Evolutionary conservation across 2,888 invertebrate genomes (phyloP), one percentile per base, ranked within the genome.

Genomic region (Pyrocoelia pectoralis): DNA sequence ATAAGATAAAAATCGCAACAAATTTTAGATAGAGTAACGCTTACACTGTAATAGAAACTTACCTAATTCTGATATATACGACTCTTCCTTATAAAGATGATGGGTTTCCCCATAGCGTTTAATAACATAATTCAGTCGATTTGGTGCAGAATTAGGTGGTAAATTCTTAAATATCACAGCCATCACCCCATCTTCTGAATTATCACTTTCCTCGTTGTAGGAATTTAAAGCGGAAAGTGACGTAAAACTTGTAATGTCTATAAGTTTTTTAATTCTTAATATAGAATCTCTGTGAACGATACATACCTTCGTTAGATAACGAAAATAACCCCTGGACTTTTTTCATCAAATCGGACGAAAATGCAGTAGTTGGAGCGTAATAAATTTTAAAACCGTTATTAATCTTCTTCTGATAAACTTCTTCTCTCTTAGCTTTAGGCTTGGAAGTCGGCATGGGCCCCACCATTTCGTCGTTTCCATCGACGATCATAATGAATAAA

Each of bases 401-500:
- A 4, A 71, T 43, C n/a, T 56, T 67, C 54, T 48, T 29, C 15
- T 59, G 66, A 63, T 63, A 79, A 53, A 69, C 69, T 43, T 51
- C 69, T n/a, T 54, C 29, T 2, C 60, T 60, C 6, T 40, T 13
- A 24, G 50, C 40, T 2, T 40, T 18, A 1, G 71, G 63, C 53
- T 70, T 68, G 63, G 76, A 76, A 2, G n/a, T 75, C 76, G 0
- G 79, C 70, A 13, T n/a, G 70, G 67, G 12, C 69, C 72, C 73
- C 14, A 66, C 69, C n/a, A 81, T 70, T 72, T 79, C 72, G n/a
- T 77, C 74, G 65, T 80, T 68, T 14, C 70, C 76, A 68, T 77
- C 79, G 12, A 78, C 77, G n/a, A 81, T 67, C n/a, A 80, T 55
- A 1, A 76, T 58, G 67, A 81, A 82, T 40, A 80, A 60, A 10